Evolutionary conservation across 2,888 invertebrate species (phyloP), one percentile per base, ranked within the genome.

Genomic region (Apamea epomidion): DNA sequence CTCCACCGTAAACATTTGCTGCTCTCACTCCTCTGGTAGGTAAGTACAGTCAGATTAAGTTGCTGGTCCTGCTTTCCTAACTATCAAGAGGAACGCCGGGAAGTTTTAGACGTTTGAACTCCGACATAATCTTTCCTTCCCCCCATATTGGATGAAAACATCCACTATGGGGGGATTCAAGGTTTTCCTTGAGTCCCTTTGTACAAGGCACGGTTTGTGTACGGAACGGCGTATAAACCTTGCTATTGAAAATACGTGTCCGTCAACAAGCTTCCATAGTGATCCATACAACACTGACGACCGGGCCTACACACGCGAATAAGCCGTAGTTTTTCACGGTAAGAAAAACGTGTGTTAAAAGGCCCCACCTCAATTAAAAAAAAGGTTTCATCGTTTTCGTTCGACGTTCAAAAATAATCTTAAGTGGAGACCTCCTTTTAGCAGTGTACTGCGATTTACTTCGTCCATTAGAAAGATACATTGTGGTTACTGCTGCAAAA

Each of bases 401-500:
- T 51, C 25, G 25, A 25, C 32, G 16, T 14, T 32, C 21, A 71
- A 51, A 32, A 51, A 16, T 32, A 4, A 51, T 21, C 21, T 64
- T 32, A 10, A 4, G 29, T n/a, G 1, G 8, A n/a, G 16, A 32
- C 51, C 42, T 29, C 14, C 6, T 60, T 42, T 54, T 69, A 16
- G 16, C 21, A 21, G 7, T 29, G 7, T 60, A 51, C 45, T 14
- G n/a, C 14, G 21, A 74, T 80, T 80, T 32, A 69, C 68, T 75
- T 68, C 37, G 21, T 18, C 42, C 29, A 80, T 71, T 71, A 76
- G 7, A 77, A 58, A 76, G 48, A 83, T 64, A 71, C 14, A 67
- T 68, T 74, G 62, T 65, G 65, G 83, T 86, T 51, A 75, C 12
- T 51, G 62, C 78, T 32, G 71, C 74, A 83, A 88, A 76, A 81